A percentile compares a stretch with the other conserved stretches of the same genome.
Evolutionary conservation across 2,797 vertebrate genomes (phyloP).

Genomic region (Thamnophis elegans): DNA sequence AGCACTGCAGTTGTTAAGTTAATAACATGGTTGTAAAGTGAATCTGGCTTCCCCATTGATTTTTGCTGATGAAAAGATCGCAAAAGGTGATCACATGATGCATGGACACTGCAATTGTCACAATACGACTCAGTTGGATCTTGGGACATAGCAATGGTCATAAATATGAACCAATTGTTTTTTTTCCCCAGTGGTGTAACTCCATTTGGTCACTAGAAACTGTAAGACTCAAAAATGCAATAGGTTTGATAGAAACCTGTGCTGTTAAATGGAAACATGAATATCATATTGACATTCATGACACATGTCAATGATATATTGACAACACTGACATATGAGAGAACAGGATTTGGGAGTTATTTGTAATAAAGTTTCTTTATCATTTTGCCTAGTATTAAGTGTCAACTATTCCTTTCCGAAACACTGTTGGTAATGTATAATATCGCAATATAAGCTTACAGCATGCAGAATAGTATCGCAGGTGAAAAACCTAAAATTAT

Average conservation of each 20-base stretch:
- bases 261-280: background rate
- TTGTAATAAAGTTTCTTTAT: background rate
- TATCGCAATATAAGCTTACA: background rate
- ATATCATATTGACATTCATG: background rate
- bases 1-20: background rate
- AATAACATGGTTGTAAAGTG: background rate
- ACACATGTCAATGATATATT: too few relatives aligned
- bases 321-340: background rate
- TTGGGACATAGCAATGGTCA: background rate
- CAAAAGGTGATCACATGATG: background rate
- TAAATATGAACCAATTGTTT: background rate
- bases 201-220: background rate
- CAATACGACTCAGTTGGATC: background rate
- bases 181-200: background rate
- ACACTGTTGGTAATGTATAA: background rate
- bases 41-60: background rate
- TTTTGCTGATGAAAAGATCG: background rate
- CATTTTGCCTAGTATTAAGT: background rate
- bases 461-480: background rate
- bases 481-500: background rate
- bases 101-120: background rate
- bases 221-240: background rate
- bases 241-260: background rate
- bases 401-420: background rate
- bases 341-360: background rate